phyloP scores from a whole-genome alignment of 2,113 vertebrate species.

The Lipophrys pholis region DNA sequence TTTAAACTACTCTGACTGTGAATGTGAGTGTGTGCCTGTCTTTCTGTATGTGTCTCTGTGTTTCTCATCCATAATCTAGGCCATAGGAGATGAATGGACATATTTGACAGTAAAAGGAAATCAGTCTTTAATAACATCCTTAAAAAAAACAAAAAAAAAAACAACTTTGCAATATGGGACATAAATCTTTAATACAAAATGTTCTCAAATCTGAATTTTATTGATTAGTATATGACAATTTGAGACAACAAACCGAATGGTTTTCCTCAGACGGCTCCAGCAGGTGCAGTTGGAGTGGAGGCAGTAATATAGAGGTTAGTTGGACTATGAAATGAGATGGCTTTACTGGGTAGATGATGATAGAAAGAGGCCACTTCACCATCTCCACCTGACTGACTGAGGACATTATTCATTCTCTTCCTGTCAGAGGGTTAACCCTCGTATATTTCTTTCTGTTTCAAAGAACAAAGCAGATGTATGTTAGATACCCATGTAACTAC shows the following conservation, averaged over 20 bases:
- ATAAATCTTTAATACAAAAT: too few relatives aligned
- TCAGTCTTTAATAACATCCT: too few relatives aligned
- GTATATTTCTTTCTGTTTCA: constrained; percentile 41
- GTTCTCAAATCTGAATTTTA: too few relatives aligned
- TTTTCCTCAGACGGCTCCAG: background rate
- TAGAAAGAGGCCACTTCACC: constrained; percentile 48
- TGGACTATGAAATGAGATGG: constrained; percentile 62
- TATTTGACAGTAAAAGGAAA: too few relatives aligned
- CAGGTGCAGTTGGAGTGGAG: background rate
- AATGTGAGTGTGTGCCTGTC: too few relatives aligned
- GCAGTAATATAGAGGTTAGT: constrained; percentile 45
- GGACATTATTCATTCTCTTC: constrained; percentile 50
- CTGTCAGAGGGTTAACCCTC: constrained; percentile 29
- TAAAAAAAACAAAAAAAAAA: too few relatives aligned
- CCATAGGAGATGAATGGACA: too few relatives aligned
- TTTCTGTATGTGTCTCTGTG: too few relatives aligned
- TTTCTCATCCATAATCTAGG: too few relatives aligned
- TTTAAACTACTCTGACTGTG: too few relatives aligned
- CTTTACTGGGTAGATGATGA: constrained; percentile 57
- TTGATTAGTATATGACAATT: too few relatives aligned
- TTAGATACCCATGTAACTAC: constrained; percentile 23
- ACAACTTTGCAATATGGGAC: too few relatives aligned
- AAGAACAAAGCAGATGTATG: constrained; percentile 54
- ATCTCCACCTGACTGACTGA: constrained; percentile 56
- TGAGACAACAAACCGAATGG: background rate